Percentiles rank a stretch among this genome's conserved stretches.
Evolutionary conservation across 2,888 invertebrate genomes (phyloP).

Genomic region (Drosophila borborema): DNA sequence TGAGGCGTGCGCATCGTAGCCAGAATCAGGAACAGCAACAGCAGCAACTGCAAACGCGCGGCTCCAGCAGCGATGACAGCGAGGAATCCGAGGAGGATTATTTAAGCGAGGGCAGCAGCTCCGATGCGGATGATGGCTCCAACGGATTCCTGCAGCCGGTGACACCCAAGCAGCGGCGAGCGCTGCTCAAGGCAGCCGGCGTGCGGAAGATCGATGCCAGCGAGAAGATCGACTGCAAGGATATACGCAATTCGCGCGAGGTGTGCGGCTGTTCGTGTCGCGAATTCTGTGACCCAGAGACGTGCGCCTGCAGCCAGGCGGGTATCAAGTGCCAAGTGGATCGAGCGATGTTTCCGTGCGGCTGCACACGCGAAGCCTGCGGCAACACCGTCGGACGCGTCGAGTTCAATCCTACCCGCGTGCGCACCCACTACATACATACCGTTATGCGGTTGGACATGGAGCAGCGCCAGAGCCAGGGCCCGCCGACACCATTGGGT

Average conservation of each 20-base stretch:
- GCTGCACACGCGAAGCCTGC: constrained; percentile 97
- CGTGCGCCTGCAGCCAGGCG: constrained; percentile 96
- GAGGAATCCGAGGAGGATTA: constrained; percentile 92
- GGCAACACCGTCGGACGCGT: constrained; percentile 96
- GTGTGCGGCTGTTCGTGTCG: constrained; percentile 97
- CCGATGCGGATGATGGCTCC: constrained; percentile 94
- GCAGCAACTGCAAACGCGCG: constrained; percentile 80
- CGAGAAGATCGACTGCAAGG: constrained; percentile 97
- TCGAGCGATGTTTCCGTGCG: constrained; percentile 97
- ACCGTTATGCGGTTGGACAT: constrained; percentile 96
- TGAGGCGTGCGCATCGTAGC: constrained; percentile 93
- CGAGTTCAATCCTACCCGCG: constrained; percentile 97
- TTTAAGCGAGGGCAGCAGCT: constrained; percentile 91
- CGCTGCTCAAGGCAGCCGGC: constrained; percentile 95
- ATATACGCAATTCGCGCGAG: constrained; percentile 95
- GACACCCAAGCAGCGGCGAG: constrained; percentile 94
- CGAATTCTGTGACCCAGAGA: constrained; percentile 97
- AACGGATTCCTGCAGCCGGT: constrained; percentile 97
- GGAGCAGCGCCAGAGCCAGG: constrained; percentile 88
- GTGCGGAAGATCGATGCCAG: constrained; percentile 96
- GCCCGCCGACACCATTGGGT: constrained; percentile 73
- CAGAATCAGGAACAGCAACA: constrained; percentile 87
- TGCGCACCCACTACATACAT: constrained; percentile 98
- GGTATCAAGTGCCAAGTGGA: constrained; percentile 98
- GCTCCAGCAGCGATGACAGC: constrained; percentile 91